Conservation (phyloP, 2,888 invertebrate genomes). For the Thymelicus lineola region DNA sequence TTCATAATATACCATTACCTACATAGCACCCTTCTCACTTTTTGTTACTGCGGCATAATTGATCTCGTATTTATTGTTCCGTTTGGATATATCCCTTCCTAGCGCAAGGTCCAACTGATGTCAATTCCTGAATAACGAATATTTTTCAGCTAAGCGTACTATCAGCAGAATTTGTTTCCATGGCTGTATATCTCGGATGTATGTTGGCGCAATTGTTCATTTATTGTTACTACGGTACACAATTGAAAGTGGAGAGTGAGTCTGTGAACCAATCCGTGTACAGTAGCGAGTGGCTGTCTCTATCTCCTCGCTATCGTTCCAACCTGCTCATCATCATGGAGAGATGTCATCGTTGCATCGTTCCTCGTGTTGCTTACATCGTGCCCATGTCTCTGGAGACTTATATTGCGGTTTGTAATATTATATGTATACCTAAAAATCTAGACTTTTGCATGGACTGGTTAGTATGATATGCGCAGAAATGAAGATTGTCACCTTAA, state of each 20-base stretch:
- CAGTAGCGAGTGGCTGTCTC: slow-evolving; percentile 58
- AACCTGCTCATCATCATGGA: slow-evolving; percentile 66
- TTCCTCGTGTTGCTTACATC: slow-evolving; percentile 63
- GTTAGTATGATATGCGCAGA: no score
- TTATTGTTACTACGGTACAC: slow-evolving; percentile 74
- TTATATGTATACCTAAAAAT: neutral
- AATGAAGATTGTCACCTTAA: no score
- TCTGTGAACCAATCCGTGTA: slow-evolving; percentile 65
- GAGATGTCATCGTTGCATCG: slow-evolving; percentile 56
- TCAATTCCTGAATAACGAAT: neutral
- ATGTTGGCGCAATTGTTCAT: slow-evolving; percentile 72
- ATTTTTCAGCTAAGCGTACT: slow-evolving; percentile 62
- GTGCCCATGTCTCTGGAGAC: slow-evolving; percentile 73
- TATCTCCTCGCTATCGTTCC: slow-evolving; percentile 64
- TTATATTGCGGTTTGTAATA: slow-evolving; percentile 61
- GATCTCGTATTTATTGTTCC: no score
- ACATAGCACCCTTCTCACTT: no score
- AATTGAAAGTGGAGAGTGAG: slow-evolving; percentile 69
- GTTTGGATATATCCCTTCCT: no score
- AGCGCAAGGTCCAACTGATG: no score
- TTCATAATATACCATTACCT: no score
- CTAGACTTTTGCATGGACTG: no score
- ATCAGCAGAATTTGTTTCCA: slow-evolving; percentile 67
- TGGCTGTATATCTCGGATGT: slow-evolving; percentile 65
- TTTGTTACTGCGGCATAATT: no score